These are phyloP conservation scores for Leptinotarsa texana DNA, from an alignment of 1,140 invertebrate genomes.

Conservation along the genomic window DNA sequence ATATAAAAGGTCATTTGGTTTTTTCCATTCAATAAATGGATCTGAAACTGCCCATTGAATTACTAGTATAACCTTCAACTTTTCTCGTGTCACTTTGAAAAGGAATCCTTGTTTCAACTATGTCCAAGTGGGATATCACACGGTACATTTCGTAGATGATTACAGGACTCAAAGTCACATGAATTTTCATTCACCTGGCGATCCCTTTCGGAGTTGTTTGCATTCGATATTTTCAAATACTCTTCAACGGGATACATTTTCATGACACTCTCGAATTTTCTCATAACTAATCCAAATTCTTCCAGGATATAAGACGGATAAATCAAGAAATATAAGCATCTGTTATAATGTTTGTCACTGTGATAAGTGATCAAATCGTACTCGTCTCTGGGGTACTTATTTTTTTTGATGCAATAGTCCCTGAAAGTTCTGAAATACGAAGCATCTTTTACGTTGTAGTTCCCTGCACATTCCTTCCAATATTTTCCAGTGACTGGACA, in stretches of 20 bases:
- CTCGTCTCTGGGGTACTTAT: background rate
- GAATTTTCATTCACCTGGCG: background rate
- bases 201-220: background rate
- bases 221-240: background rate
- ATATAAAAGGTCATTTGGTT: too few relatives aligned
- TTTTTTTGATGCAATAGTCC: background rate
- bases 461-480: background rate
- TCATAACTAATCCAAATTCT: background rate
- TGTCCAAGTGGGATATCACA: too few relatives aligned
- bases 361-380: slow-evolving; percentile 1
- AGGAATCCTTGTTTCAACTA: too few relatives aligned
- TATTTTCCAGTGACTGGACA: background rate
- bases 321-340: background rate
- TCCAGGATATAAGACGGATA: background rate
- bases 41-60: too few relatives aligned
- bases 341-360: background rate
- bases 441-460: background rate
- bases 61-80: too few relatives aligned
- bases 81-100: too few relatives aligned
- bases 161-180: background rate
- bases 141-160: background rate
- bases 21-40: too few relatives aligned
- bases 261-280: background rate
- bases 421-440: background rate
- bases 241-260: background rate